Conservation (phyloP, 2,113 vertebrate species). For the Scytalopus superciliaris region DNA sequence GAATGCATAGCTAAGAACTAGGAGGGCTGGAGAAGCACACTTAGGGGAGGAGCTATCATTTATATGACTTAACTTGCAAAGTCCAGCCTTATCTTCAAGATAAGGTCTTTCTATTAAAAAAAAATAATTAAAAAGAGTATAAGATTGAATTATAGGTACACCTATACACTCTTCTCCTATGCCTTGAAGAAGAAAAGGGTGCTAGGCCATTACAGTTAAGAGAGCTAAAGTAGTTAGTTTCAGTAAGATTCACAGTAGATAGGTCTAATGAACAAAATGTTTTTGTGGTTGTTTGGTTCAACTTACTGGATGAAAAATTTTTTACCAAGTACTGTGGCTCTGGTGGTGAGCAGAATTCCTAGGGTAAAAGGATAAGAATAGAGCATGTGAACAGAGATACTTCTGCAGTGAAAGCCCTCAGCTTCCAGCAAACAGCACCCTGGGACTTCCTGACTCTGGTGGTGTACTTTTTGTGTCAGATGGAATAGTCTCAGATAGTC, state of each 20-base stretch:
- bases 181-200: background rate
- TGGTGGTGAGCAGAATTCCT: background rate
- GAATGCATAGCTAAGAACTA: background rate
- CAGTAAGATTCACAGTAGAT: background rate
- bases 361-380: background rate
- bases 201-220: background rate
- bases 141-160: background rate
- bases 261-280: background rate
- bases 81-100: background rate
- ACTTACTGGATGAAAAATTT: background rate
- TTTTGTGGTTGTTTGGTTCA: background rate
- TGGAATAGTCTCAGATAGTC: background rate
- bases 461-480: background rate
- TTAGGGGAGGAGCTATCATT: background rate
- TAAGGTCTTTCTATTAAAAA: background rate
- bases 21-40: background rate
- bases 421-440: background rate
- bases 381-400: background rate
- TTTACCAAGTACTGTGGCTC: background rate
- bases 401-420: background rate
- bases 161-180: background rate
- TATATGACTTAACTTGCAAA: background rate
- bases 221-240: background rate
- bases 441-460: background rate
- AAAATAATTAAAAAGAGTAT: background rate